Conservation (phyloP, 2,797 vertebrate species). For the Telmatherina bonti region DNA sequence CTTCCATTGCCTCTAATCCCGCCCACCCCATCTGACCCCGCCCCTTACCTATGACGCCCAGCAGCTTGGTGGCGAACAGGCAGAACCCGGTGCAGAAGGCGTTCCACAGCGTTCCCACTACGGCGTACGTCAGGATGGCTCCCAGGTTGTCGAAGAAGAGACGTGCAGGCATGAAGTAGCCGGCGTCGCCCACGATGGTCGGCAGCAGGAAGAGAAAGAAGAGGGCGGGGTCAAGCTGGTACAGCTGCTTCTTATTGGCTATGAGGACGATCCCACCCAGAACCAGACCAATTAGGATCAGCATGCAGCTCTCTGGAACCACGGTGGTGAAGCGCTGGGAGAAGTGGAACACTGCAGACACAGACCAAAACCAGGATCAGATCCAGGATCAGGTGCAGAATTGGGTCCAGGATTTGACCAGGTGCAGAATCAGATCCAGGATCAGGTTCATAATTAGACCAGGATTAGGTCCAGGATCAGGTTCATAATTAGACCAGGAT, state of each 20-base stretch:
- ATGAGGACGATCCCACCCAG: conserved; percentile 92
- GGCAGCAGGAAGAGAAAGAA: conserved; percentile 98
- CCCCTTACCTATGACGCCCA: conserved; percentile 89
- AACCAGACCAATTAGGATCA: conserved; percentile 93
- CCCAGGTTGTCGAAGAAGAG: conserved; percentile 96
- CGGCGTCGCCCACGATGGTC: conserved; percentile 94
- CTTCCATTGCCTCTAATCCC: too few species aligned
- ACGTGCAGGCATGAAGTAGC: conserved; percentile 95
- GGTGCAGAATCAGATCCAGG: too few species aligned
- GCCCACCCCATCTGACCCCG: conserved; percentile 54
- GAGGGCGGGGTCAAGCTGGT: conserved; percentile 94
- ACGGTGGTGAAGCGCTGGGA: conserved; percentile 93
- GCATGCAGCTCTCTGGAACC: conserved; percentile 94
- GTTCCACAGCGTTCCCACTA: conserved; percentile 96
- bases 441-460: too few species aligned
- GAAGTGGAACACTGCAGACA: conserved; percentile 89
- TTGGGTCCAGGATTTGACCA: not conserved
- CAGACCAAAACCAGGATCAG: not conserved
- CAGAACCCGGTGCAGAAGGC: conserved; percentile 91
- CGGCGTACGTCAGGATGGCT: conserved; percentile 93
- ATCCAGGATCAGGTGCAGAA: too few species aligned
- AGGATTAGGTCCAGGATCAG: too few species aligned
- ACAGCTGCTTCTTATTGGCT: conserved; percentile 92
- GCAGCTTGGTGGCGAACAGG: conserved; percentile 88
- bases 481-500: too few species aligned